Base-by-base conservation (phyloP, 2,797 vertebrate species). In the Lepus oiostolus region DNA sequence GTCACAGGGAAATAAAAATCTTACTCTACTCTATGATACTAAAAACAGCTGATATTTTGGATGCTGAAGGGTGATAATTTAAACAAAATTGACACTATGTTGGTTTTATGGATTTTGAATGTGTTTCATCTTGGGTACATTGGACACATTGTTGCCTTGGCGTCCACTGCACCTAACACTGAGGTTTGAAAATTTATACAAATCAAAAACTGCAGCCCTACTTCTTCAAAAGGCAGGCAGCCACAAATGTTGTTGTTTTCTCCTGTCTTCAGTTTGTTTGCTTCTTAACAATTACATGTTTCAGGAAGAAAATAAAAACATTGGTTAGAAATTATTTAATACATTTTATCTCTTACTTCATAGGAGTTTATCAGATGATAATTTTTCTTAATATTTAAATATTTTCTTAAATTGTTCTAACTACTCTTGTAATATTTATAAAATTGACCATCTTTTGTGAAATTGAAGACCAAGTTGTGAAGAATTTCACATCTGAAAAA, bases 81-180 rank as follows among this genome's bases (percentile, higher is more conserved):
- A 96, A 97, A 94, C 96, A 75, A 97, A 98, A 97, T 97, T 98
- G 97, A 97, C 88, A 95, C 89, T 96, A 83, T 90, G 80, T 54
- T 95, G 93, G 95, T 97, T 97, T 98, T 96, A 95, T 97, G 94
- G 95, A 96, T 98, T 97, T 98, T 87, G 97, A 96, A 97, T 54
- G 96, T 4, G 7, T 90, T 97, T 95, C 92, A 62, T 97, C 94
- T 93, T 88, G 82, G n/a, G 70, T 93, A 60, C 86, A 83, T 87
- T 79, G 96, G 92, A 93, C 77, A 63, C 93, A 94, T 90, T 97
- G 90, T 93, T 95, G 77, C 93, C 91, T 91, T 92, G 94, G 32
- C 84, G 96, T 98, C 84, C 92, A 94, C 81, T 90, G 71, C 76
- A 97, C 96, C 91, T 96, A 97, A 96, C 86, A 93, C 14, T 71